phyloP scores from a whole-genome alignment of 2,113 vertebrate genomes.

The Nymphicus hollandicus region DNA sequence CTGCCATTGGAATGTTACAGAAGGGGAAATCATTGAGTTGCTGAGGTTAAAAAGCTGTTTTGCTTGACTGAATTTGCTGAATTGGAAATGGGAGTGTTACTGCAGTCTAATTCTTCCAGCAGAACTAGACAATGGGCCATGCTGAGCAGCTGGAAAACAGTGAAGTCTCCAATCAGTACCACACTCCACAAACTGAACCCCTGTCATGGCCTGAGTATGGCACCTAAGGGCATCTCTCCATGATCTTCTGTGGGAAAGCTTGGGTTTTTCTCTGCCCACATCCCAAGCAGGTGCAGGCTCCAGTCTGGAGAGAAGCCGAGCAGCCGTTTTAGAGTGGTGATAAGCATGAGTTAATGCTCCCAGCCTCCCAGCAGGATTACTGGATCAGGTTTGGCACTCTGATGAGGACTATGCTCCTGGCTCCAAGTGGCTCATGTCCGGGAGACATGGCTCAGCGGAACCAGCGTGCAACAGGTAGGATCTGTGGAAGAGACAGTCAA shows the following conservation, averaged over 20 bases:
- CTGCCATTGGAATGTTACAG: not conserved
- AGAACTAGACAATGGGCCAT: not conserved
- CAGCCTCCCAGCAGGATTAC: not conserved
- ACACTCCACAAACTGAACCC: rapidly evolving
- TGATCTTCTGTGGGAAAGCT: not conserved
- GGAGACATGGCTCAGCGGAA: not conserved
- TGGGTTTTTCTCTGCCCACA: not conserved
- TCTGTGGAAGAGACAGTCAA: not conserved
- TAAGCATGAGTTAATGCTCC: not conserved
- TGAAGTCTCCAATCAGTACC: not conserved
- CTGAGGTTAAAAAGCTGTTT: not conserved
- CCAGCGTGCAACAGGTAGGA: rapidly evolving
- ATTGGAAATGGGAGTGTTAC: not conserved
- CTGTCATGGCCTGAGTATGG: rapidly evolving
- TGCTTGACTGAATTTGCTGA: not conserved
- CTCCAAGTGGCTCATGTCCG: not conserved
- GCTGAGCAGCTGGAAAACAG: not conserved
- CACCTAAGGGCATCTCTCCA: not conserved
- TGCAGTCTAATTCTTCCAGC: not conserved
- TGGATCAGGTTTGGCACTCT: not conserved
- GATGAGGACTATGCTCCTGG: not conserved
- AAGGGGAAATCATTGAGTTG: not conserved
- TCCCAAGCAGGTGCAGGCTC: not conserved
- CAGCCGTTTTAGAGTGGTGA: not conserved
- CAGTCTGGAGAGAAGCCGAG: not conserved